Evolutionary conservation across 2,888 invertebrate genomes (phyloP), one percentile per base, ranked within the genome.

Genomic region (Rhagonycha lutea): DNA sequence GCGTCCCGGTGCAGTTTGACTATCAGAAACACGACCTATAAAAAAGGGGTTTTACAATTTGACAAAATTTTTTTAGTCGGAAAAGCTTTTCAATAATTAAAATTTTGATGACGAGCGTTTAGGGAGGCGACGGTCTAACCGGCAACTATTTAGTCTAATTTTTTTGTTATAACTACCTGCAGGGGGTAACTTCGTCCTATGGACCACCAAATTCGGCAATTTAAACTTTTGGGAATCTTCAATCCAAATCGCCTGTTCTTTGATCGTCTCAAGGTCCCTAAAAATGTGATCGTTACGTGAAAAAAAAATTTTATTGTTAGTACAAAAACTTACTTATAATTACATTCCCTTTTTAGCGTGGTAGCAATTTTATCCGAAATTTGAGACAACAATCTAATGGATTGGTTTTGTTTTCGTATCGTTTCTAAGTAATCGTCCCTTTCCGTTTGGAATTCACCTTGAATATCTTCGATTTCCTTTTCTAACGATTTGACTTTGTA

Each of bases 371-470:
- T 92, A 28, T 92, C 91, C 3, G 91, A 84, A n/a, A 93, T 89
- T 82, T 92, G 91, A 73, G 91, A 90, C 79, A 92, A 87, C 63
- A 95, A 89, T 85, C 93, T 92, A 23, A 93, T 84, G 82, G 93
- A 92, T 79, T 91, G 91, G 74, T 94, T 93, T 82, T 95, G 92
- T 80, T 92, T 90, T 14, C 95, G 89, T 32, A 96, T 95, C 0
- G 95, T 93, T 83, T 96, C 95, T 79, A 96, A 87, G 84, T 95
- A 96, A 85, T 95, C 95, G n/a, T 93, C 92, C 2, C 95, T 89
- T 84, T 96, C 95, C 72, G 91, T 89, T 86, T 96, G 94, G 86
- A 96, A 96, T 87, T 96, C 96, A 10, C 93, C 91, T 82, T 95
- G 94, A 3, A 96, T 88, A 86, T 96, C 96, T 5, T 89, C 88